Conservation (phyloP, 2,797 vertebrate genomes). For the Gymnopithys bicolor region DNA sequence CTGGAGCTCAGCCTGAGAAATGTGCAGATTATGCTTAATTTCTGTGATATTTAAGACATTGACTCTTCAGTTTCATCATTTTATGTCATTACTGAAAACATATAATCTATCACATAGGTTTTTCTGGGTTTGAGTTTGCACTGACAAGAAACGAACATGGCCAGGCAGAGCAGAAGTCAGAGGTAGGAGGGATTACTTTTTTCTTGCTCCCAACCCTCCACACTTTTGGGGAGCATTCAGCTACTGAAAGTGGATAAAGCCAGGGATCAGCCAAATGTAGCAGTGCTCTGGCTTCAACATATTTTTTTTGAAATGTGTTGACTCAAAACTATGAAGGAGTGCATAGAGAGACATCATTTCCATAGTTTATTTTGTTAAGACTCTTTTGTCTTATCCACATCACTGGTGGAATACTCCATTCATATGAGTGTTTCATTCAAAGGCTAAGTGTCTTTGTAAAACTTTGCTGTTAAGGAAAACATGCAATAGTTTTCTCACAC, state of each 20-base stretch:
- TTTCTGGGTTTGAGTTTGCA: neutral
- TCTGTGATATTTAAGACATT: neutral
- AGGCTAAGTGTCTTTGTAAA: neutral
- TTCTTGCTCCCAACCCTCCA: neutral
- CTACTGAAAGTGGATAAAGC: neutral
- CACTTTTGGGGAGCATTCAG: rapidly evolving
- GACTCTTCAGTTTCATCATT: neutral
- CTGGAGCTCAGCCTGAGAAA: neutral
- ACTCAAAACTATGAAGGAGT: neutral
- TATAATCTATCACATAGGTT: neutral
- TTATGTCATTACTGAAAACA: neutral
- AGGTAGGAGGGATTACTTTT: rapidly evolving
- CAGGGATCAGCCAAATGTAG: neutral
- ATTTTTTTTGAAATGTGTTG: neutral
- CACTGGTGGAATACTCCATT: neutral
- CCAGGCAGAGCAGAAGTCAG: neutral
- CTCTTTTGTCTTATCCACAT: neutral
- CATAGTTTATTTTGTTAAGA: neutral
- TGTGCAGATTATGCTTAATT: neutral
- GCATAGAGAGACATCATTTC: rapidly evolving
- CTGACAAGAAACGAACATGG: neutral
- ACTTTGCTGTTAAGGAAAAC: neutral
- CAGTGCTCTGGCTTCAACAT: rapidly evolving
- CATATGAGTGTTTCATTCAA: neutral
- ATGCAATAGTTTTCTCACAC: neutral